Base-by-base conservation (phyloP, 2,797 vertebrate genomes). In the Neomorphus geoffroyi region DNA sequence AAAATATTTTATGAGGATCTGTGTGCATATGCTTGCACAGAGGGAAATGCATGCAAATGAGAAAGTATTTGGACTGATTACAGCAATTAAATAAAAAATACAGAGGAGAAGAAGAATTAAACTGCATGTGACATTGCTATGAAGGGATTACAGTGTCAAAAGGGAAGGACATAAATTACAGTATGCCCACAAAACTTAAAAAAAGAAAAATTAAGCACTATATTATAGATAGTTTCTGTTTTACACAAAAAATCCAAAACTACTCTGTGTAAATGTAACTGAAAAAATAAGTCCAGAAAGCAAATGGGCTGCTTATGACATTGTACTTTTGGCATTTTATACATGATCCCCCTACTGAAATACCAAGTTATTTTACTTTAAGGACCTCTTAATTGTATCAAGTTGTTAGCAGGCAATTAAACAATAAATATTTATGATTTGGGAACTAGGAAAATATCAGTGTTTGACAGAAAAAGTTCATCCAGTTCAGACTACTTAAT, bases 1-100 rank as follows among this genome's bases (percentile, higher is more conserved):
- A 94, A 92, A 70, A 65, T 90, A 8, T 88, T 94, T 96, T 90
- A 78, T 77, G 13, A 69, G 74, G 58, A 48, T 90, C 73, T 69
- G 62, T 51, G 61, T 16, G 37, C 54, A 37, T 74, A 64, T 74
- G 33, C 53, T 80, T 90, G 57, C 87, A 90, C 61, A 92, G 62
- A 80, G 61, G 45, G 58, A 94, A 96, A 85, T 62, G n/a, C 18
- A 93, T 95, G 77, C 45, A 94, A 94, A 95, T 90, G 65, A 95
- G 86, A 71, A 82, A 66, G 61, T 70, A 58, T 84, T 91, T 90
- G 72, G 81, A 79, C 54, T 90, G 67, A 88, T 92, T 94, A 77
- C 79, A 93, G 62, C 62, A 96, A 92, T 96, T 95, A 91, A 67
- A 91, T 83, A 17, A 91, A 89, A 95, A 95, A 91, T 71, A 88